These are phyloP conservation scores for Sitophilus oryzae DNA, from an alignment of 1,140 invertebrate genomes.

Conservation along the genomic window DNA sequence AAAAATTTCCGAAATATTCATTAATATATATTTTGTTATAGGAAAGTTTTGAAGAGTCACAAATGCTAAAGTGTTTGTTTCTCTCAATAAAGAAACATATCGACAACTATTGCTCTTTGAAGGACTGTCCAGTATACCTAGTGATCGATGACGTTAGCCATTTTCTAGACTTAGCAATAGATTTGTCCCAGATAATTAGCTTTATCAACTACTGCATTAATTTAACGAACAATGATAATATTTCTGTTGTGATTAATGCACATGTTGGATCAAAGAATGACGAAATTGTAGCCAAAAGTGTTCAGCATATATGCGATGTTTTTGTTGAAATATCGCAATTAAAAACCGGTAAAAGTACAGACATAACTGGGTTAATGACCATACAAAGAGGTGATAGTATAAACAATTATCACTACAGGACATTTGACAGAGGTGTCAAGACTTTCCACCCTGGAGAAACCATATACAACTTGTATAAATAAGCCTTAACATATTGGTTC, in stretches of 20 bases:
- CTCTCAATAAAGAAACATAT: conserved; percentile 33
- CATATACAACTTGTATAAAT: conserved; percentile 36
- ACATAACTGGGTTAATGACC: conserved; percentile 61
- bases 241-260: conserved; percentile 44
- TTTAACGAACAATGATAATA: conserved; percentile 39
- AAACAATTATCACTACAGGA: conserved; percentile 57
- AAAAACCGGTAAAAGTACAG: conserved; percentile 59
- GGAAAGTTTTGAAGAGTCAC: conserved; percentile 13
- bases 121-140: conserved; percentile 43
- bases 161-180: conserved; percentile 57
- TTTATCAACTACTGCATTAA: conserved; percentile 49
- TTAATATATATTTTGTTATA: not conserved
- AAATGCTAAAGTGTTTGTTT: conserved; percentile 38
- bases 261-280: conserved; percentile 52
- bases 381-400: conserved; percentile 48
- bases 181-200: conserved; percentile 48
- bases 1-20: not conserved
- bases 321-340: conserved; percentile 57
- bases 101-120: conserved; percentile 13
- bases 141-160: conserved; percentile 66
- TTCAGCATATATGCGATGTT: conserved; percentile 57
- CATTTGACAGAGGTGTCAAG: conserved; percentile 65
- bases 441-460: conserved; percentile 57
- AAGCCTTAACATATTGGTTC: no score
- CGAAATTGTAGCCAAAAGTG: conserved; percentile 49